Conservation (phyloP, 2,888 invertebrate genomes). For the Scelioninae gen. 1 region DNA sequence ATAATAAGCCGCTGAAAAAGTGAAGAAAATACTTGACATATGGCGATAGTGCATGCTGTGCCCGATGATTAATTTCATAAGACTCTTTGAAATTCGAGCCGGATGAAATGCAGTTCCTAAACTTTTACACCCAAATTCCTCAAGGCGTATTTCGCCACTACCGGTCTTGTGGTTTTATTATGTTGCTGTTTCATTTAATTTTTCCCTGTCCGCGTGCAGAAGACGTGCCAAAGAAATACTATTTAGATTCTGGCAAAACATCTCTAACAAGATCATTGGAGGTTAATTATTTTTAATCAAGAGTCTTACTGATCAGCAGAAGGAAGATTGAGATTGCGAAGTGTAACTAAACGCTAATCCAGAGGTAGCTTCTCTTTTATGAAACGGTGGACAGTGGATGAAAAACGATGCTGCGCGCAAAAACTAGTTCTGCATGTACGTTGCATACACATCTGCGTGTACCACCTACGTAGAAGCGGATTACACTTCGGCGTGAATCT, state of each 20-base stretch:
- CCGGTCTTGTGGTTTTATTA: slow-evolving; percentile 51
- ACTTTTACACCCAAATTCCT: slow-evolving; percentile 49
- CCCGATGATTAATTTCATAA: slow-evolving; percentile 56
- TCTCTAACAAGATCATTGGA: no score
- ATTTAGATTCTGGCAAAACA: no score
- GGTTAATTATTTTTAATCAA: no score
- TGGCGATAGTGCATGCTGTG: slow-evolving; percentile 45
- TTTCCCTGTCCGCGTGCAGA: background rate
- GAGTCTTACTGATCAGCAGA: no score
- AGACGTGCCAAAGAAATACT: no score
- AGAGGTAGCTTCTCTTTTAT: slow-evolving; percentile 42
- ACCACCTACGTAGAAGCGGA: no score
- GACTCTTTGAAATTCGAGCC: slow-evolving; percentile 62
- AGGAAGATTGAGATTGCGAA: no score
- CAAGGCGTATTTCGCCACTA: slow-evolving; percentile 38
- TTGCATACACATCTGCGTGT: slow-evolving; percentile 59
- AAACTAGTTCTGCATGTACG: slow-evolving; percentile 64
- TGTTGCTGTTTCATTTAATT: slow-evolving; percentile 6
- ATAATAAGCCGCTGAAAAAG: slow-evolving; percentile 61
- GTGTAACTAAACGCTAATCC: slow-evolving; percentile 64
- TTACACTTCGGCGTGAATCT: no score
- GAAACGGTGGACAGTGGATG: slow-evolving; percentile 36
- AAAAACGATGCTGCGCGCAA: slow-evolving; percentile 63
- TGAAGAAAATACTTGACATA: slow-evolving; percentile 59
- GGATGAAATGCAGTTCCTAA: slow-evolving; percentile 39